These are phyloP conservation scores for Ornithorhynchus anatinus DNA, from an alignment of 2,113 vertebrate species.

Conservation along the genomic window DNA sequence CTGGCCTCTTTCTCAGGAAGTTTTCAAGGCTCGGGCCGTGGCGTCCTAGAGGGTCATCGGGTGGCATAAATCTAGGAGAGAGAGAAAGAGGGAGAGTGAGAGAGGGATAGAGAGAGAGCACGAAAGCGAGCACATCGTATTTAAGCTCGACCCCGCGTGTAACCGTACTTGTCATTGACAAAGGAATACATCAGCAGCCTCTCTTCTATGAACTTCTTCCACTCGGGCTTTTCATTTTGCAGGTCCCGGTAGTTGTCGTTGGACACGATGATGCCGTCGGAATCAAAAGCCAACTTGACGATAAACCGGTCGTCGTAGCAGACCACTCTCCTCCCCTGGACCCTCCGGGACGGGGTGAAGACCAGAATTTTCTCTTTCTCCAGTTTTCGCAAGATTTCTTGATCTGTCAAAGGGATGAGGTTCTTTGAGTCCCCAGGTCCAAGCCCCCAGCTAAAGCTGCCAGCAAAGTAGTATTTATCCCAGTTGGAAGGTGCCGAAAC, in stretches of 20 bases:
- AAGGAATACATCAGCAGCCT: conserved; percentile 98
- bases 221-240: conserved; percentile 96
- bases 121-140: no score
- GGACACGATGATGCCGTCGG: conserved; percentile 97
- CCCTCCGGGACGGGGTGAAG: conserved; percentile 95
- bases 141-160: conserved; percentile 17
- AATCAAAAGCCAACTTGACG: conserved; percentile 96
- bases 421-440: background rate
- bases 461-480: no score
- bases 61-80: conserved; percentile 92
- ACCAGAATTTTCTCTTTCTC: conserved; percentile 98
- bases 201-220: conserved; percentile 99
- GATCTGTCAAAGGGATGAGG: conserved; percentile 79
- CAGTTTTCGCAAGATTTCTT: conserved; percentile 93
- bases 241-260: conserved; percentile 98
- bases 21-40: conserved; percentile 98
- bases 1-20: conserved; percentile 92
- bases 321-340: conserved; percentile 95
- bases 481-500: no score
- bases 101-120: no score
- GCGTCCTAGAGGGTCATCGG: conserved; percentile 95
- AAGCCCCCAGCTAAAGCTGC: no score
- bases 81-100: conserved; percentile 12
- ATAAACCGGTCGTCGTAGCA: conserved; percentile 99
- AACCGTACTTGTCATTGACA: conserved; percentile 96